Conservation (phyloP, 2,797 vertebrate species). For the Chelon auratus region DNA sequence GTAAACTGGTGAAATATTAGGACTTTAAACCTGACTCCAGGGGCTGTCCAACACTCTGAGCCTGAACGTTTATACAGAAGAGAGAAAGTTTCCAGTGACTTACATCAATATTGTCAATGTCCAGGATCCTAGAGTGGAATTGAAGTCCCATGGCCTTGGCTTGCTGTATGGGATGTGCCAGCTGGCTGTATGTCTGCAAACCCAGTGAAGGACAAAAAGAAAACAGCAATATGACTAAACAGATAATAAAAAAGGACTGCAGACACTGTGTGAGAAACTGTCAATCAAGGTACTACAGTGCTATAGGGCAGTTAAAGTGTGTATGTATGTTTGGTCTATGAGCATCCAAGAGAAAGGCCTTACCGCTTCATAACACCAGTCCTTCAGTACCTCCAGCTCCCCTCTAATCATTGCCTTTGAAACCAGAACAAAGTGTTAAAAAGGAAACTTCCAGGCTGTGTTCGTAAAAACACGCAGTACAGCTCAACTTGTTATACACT, state of each 20-base stretch:
- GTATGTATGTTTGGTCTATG: too few relatives aligned
- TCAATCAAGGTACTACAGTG: background rate
- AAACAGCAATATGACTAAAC: background rate
- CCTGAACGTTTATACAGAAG: background rate
- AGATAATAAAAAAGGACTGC: background rate
- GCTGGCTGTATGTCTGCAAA: constrained; percentile 92
- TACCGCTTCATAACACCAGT: constrained; percentile 99
- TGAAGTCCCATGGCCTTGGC: constrained; percentile 91
- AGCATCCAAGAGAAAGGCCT: constrained; percentile 45
- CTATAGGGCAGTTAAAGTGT: background rate
- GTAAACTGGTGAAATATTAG: background rate
- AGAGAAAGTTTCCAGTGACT: constrained; percentile 68
- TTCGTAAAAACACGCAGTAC: background rate
- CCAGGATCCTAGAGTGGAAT: constrained; percentile 94
- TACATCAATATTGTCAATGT: constrained; percentile 95
- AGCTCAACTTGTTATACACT: background rate
- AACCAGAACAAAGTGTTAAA: constrained; percentile 30
- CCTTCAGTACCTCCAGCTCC: constrained; percentile 94
- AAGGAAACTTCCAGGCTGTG: background rate
- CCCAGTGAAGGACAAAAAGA: constrained; percentile 25
- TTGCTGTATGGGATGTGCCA: constrained; percentile 95
- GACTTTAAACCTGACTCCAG: background rate
- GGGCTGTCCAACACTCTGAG: background rate
- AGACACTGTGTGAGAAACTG: background rate
- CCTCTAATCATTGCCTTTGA: constrained; percentile 93